Base-by-base conservation (phyloP, 2,797 vertebrate species). In the Nasua narica region DNA sequence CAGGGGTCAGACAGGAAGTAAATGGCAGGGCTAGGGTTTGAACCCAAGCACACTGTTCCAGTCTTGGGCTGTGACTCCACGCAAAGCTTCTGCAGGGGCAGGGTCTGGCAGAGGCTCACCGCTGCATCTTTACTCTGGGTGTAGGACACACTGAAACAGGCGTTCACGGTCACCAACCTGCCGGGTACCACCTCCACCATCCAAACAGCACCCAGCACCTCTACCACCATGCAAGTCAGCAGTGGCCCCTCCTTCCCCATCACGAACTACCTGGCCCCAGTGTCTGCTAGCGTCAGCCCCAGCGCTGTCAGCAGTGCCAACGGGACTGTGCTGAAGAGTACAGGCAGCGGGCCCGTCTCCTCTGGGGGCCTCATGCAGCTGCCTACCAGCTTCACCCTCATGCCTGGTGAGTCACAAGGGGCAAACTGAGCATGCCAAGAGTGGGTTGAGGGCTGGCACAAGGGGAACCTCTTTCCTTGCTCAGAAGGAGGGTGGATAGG, bases 201-300 rank as follows among this genome's bases (percentile, higher is more conserved):
- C 98, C 99, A 99, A 98, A 99, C 99, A 0, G 99, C 99, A 7
- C 99, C 99, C 84, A 99, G 99, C 99, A 99, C 99, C 94, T 99
- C 99, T 92, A 99, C 99, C 98, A 99, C 99, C 98, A 99, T 99
- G 99, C 99, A 99, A 99, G 99, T 99, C 98, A 99, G 99, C 99
- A 99, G 99, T 0, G 99, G 99, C 37, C 98, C 99, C n/a, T 99
- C 99, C 27, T 99, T 99, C 97, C 99, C 99, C 98, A 99, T 99
- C 99, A 99, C 99, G 98, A 99, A 99, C 99, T 99, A 99, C 99
- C 98, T 99, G 99, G 99, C 99, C 2, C 99, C 99, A 1, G 99
- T 99, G 96, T 99, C 99, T 78, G 99, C 99, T 98, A 99, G 99
- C 94, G 97, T 99, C 98, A 99, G 98, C 97, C 99, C 99, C 98